A percentile compares a stretch with the other conserved stretches of the same genome.
Evolutionary conservation across 2,797 vertebrate species (phyloP).

Genomic region (Ispidina picta): DNA sequence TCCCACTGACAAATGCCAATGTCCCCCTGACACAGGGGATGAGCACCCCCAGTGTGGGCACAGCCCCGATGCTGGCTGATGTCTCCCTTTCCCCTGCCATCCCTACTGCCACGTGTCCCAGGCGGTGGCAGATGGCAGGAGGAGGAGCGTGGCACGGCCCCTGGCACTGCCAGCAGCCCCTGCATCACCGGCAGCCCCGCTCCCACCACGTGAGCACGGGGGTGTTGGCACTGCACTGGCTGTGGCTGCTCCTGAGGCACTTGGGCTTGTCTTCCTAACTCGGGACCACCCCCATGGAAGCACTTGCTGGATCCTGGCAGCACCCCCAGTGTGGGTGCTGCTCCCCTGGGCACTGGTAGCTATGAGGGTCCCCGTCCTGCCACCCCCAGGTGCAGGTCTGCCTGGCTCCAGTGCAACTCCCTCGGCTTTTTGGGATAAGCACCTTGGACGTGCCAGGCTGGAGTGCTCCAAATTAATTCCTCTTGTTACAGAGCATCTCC

Average conservation of each 20-base stretch:
- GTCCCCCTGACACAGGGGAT: accelerated
- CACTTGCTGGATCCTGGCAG: not conserved
- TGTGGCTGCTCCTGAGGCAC: not conserved
- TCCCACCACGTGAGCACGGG: accelerated
- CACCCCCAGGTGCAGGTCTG: not conserved
- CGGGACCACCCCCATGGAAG: not conserved
- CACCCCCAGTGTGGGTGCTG: accelerated
- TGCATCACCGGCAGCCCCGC: not conserved
- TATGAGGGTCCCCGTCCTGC: not conserved
- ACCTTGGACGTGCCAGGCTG: not conserved
- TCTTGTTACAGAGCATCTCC: not conserved
- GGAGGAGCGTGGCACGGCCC: not conserved
- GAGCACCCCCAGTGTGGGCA: not conserved
- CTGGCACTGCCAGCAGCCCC: not conserved
- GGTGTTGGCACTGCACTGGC: accelerated
- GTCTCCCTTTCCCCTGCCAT: not conserved
- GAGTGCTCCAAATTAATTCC: not conserved
- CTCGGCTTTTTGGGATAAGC: not conserved
- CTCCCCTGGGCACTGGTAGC: not conserved
- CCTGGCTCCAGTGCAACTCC: not conserved
- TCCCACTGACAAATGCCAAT: accelerated
- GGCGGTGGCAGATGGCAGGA: not conserved
- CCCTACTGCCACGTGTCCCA: accelerated
- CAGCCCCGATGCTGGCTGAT: accelerated
- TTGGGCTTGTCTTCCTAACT: accelerated